Evolutionary conservation across 1,140 invertebrate species (phyloP), one percentile per base, ranked within the genome.

Genomic region (Odontomachus brunneus): DNA sequence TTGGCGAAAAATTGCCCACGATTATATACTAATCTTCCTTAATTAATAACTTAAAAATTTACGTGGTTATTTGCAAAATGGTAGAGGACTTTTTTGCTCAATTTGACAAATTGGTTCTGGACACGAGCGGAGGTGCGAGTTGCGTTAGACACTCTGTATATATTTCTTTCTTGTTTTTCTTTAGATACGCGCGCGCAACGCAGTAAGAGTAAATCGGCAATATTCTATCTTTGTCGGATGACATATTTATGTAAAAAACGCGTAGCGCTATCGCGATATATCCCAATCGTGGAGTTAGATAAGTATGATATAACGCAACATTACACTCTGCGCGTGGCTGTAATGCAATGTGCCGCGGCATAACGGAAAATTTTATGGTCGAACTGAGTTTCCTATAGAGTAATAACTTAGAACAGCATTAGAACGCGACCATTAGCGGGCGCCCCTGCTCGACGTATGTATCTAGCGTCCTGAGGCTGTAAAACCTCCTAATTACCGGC

Each of bases 301-400:
- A 60, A 49, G 12, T 53, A n/a, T 74, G 48, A 74, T 38, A 74
- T 19, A 38, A 53, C 4, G n/a, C 22, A 38, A 44, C 24, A 74
- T 74, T 44, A 81, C 26, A 26, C 38, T 74, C 12, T 62, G 57
- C 24, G 57, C 71, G 17, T 14, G 19, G 12, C 49, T 59, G 26
- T 57, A 44, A 59, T 38, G 63, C 17, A 55, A 5, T 51, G 38
- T 19, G 55, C 73, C 73, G 29, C 7, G 17, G 38, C 15, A 2
- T 4, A 57, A 60, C 19, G 44, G 51, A 82, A 17, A 62, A 63
- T 73, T 57, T 74, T 74, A 74, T 62, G 17, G 26, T 69, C 29
- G 24, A 19, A 12, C 26, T 38, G 55, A 82, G 78, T 82, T 74
- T 82, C 22, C 69, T 74, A 74, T 74, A 73, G 44, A 73, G 57